phyloP scores from a whole-genome alignment of 2,888 invertebrate genomes.

The Drosophila prostipennis region DNA sequence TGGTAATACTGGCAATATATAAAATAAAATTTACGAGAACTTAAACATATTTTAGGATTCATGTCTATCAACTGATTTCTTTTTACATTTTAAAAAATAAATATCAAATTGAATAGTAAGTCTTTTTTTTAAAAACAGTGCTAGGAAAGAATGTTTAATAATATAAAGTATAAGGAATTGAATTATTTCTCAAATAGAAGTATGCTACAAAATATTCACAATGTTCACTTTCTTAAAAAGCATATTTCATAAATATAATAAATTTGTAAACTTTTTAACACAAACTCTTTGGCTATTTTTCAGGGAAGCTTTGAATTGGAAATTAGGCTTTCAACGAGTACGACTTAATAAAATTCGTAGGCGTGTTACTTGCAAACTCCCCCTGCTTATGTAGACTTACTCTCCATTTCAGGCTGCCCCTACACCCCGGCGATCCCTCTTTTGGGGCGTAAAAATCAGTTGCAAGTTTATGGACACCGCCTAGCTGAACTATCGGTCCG shows the following conservation, averaged over 20 bases:
- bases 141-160: too few relatives aligned
- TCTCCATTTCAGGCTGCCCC: constrained; percentile 9
- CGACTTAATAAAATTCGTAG: not conserved
- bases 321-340: not conserved
- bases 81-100: too few relatives aligned
- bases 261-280: not conserved
- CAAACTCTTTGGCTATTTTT: not conserved
- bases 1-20: too few relatives aligned
- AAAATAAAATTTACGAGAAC: too few relatives aligned
- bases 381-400: not conserved
- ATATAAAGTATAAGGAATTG: too few relatives aligned
- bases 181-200: not conserved
- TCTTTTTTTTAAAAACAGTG: too few relatives aligned
- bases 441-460: constrained; percentile 73
- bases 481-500: constrained; percentile 43
- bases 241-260: not conserved
- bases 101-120: too few relatives aligned
- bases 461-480: constrained; percentile 58
- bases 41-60: too few relatives aligned
- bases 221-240: not conserved
- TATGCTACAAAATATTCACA: not conserved
- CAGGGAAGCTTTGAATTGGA: not conserved
- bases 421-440: not conserved
- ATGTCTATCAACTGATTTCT: too few relatives aligned
- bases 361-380: not conserved